Percentiles rank a stretch among this genome's conserved stretches.
Evolutionary conservation across 2,113 vertebrate species (phyloP).

Genomic region (Oreochromis niloticus): DNA sequence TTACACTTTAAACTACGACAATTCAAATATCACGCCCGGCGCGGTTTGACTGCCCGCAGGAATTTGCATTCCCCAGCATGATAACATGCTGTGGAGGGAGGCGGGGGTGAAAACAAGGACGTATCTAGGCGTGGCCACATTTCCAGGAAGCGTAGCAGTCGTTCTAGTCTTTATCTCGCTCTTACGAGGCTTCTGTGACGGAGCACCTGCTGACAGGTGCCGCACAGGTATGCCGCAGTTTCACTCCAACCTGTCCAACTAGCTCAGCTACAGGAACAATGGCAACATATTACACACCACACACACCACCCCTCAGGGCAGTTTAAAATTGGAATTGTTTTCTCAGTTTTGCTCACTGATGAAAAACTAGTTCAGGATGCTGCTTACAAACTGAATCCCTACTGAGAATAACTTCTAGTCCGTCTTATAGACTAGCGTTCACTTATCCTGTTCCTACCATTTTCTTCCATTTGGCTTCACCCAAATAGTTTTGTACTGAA

Average conservation of each 20-base stretch:
- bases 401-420: neutral
- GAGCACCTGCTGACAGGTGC: conserved; percentile 45
- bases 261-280: conserved; percentile 29
- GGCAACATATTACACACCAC: neutral
- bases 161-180: neutral
- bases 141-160: neutral
- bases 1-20: neutral
- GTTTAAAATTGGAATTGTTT: neutral
- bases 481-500: neutral
- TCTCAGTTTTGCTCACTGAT: neutral
- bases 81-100: neutral
- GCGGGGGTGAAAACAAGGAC: neutral
- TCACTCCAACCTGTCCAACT: conserved; percentile 64
- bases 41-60: neutral
- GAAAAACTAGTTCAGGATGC: neutral
- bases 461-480: neutral
- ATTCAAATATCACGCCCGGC: neutral
- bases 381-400: neutral
- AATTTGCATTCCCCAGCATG: neutral
- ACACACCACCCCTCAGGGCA: neutral
- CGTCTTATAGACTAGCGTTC: neutral
- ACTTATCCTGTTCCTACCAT: neutral
- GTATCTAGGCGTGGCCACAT: neutral
- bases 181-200: neutral
- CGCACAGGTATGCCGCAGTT: conserved; percentile 53